Conservation (phyloP, 2,888 invertebrate species). For the Crocallis elinguaria region DNA sequence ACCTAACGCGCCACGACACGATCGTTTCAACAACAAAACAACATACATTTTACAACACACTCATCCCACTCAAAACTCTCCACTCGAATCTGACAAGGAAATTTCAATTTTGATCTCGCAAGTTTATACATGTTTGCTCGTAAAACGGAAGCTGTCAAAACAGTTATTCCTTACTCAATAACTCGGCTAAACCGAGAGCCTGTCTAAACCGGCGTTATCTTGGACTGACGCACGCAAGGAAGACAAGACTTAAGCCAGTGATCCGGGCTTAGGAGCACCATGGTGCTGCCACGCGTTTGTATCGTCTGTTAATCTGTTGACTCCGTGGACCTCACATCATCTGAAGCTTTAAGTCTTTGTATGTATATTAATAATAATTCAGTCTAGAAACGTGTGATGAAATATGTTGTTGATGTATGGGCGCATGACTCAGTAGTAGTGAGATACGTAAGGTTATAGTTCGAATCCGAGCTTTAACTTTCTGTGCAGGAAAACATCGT, state of each 20-base stretch:
- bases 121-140: slow-evolving; percentile 23
- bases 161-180: slow-evolving; percentile 35
- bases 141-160: slow-evolving; percentile 35
- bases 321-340: slow-evolving; percentile 14
- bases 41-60: too few species aligned
- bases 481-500: too few species aligned
- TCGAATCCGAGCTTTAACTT: too few species aligned
- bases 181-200: slow-evolving; percentile 14
- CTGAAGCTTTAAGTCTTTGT: background rate
- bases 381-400: background rate
- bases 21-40: too few species aligned
- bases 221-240: slow-evolving; percentile 23
- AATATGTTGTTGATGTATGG: too few species aligned
- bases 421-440: too few species aligned
- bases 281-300: background rate
- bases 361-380: background rate
- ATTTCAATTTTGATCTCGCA: too few species aligned
- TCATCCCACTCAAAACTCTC: too few species aligned
- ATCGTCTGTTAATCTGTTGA: slow-evolving; percentile 26
- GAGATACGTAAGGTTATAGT: too few species aligned
- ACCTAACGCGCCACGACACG: too few species aligned
- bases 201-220: slow-evolving; percentile 29
- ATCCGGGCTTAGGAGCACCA: slow-evolving; percentile 28
- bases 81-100: too few species aligned
- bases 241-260: slow-evolving; percentile 31